A percentile compares a stretch with the other conserved stretches of the same genome.
These are phyloP conservation scores for Manacus vitellinus DNA, from an alignment of 2,113 vertebrate genomes.

Conservation along the genomic window DNA sequence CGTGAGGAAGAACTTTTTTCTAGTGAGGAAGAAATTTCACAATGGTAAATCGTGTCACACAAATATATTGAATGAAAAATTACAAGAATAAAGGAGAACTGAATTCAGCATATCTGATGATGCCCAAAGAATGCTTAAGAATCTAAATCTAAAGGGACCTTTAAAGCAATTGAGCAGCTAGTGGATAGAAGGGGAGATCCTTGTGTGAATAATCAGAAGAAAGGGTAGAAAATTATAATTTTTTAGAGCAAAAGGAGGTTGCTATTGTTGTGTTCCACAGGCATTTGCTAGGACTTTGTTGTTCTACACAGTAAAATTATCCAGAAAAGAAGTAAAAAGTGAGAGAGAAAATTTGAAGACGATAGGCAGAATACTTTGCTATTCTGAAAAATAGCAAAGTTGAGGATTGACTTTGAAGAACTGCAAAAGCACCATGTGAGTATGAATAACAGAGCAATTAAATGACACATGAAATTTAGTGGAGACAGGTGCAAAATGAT, in stretches of 20 bases:
- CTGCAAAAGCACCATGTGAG: background rate
- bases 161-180: background rate
- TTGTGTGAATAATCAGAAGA: background rate
- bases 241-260: background rate
- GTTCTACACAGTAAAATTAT: background rate
- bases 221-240: background rate
- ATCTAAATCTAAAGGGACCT: background rate
- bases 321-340: background rate
- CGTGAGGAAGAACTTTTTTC: background rate
- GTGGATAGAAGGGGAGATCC: background rate
- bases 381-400: background rate
- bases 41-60: background rate
- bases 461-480: background rate
- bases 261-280: background rate
- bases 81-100: background rate
- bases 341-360: background rate
- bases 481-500: background rate
- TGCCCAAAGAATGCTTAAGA: background rate
- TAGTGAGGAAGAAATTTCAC: background rate
- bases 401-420: background rate
- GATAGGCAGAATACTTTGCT: background rate
- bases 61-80: background rate
- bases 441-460: conserved; percentile 1
- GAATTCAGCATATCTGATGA: background rate
- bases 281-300: background rate